Conservation (phyloP, 2,113 vertebrate genomes). For the Phaetusa simplex region DNA sequence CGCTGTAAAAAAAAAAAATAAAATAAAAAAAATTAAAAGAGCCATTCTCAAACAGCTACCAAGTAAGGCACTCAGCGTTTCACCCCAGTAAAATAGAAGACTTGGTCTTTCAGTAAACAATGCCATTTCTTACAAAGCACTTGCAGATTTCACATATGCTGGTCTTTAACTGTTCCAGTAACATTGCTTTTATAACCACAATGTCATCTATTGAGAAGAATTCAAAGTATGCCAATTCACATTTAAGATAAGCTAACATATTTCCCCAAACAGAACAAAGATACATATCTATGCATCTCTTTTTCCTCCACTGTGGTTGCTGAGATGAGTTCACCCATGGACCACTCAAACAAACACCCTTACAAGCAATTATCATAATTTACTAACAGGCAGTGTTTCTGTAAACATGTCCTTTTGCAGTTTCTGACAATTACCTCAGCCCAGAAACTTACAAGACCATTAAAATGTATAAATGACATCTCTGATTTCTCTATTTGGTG, state of each 20-base stretch:
- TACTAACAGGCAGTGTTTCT: not conserved
- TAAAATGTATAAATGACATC: not conserved
- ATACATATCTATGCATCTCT: not conserved
- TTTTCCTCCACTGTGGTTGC: not conserved
- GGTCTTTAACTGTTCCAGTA: not conserved
- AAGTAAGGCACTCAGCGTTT: not conserved
- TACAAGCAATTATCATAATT: not conserved
- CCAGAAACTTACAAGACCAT: not conserved
- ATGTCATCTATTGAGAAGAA: constrained; percentile 19
- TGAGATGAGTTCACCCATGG: not conserved
- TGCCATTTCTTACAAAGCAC: not conserved
- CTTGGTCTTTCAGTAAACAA: not conserved
- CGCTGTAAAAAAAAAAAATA: not conserved
- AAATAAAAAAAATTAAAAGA: not conserved
- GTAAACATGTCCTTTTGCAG: not conserved
- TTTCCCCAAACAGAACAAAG: constrained; percentile 37
- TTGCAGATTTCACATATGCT: not conserved
- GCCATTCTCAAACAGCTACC: not conserved
- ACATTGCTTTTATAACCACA: not conserved
- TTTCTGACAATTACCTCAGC: not conserved
- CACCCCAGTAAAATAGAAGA: not conserved
- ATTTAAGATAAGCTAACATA: constrained; percentile 34
- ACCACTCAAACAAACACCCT: not conserved
- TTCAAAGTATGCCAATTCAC: constrained; percentile 22
- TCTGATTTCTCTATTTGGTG: not conserved